phyloP scores from a whole-genome alignment of 2,888 invertebrate species.

The Theretra japonica region DNA sequence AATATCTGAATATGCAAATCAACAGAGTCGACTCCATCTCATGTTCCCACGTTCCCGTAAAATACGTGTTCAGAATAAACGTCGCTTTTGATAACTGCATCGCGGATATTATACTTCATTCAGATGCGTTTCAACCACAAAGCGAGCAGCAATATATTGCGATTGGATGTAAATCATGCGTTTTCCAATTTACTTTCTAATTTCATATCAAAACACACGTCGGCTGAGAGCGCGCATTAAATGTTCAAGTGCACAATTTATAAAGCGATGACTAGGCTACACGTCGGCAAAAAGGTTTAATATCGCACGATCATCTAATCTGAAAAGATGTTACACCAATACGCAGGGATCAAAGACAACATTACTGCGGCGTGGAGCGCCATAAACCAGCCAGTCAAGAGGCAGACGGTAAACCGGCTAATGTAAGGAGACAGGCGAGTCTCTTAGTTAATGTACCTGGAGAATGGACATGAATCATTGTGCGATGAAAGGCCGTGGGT shows the following conservation, averaged over 20 bases:
- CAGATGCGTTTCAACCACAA: constrained; percentile 3
- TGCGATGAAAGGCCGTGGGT: constrained; percentile 78
- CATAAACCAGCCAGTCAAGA: constrained; percentile 54
- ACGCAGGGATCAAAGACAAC: constrained; percentile 21
- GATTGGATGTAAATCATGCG: constrained; percentile 20
- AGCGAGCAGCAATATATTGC: constrained; percentile 4
- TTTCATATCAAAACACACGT: constrained; percentile 20
- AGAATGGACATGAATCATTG: constrained; percentile 70
- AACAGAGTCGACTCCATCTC: background rate
- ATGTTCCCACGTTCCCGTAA: constrained; percentile 14
- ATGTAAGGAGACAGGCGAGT: constrained; percentile 52
- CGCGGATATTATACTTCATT: constrained; percentile 4
- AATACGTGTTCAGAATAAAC: constrained; percentile 2
- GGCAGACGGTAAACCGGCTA: constrained; percentile 52
- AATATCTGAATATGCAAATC: constrained; percentile 16
- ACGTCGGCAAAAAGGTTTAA: constrained; percentile 4
- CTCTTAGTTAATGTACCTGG: constrained; percentile 50
- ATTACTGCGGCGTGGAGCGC: constrained; percentile 31
- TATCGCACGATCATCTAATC: constrained; percentile 14
- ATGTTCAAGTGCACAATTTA: constrained; percentile 14
- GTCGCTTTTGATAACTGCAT: constrained; percentile 4
- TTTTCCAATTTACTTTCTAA: constrained; percentile 23
- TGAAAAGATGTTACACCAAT: constrained; percentile 19
- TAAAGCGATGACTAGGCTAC: constrained; percentile 21
- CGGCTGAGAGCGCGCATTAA: constrained; percentile 6